Evolutionary conservation across 2,888 invertebrate genomes (phyloP).

Genomic region (Drosophila incognita): DNA sequence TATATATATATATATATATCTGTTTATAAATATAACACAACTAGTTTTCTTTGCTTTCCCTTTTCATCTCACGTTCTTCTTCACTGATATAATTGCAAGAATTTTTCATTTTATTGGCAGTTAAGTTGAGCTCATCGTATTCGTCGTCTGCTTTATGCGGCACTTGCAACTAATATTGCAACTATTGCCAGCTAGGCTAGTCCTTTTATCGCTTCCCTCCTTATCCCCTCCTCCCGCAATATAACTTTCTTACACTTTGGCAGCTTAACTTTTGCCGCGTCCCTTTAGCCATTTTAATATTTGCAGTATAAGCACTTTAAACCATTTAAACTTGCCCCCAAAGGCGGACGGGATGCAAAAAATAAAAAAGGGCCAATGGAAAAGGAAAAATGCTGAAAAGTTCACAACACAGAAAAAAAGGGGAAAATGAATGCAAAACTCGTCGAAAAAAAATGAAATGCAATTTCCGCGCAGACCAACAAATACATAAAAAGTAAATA

Average conservation of each 20-base stretch:
- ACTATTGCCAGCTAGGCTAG: conserved; percentile 33
- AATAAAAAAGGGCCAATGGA: conserved; percentile 41
- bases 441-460: conserved; percentile 55
- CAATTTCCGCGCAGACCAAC: conserved; percentile 83
- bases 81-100: conserved; percentile 23
- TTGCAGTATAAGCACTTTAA: conserved; percentile 78
- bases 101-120: conserved; percentile 52
- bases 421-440: conserved; percentile 33
- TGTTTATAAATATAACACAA: conserved; percentile 1
- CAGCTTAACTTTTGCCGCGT: conserved; percentile 67
- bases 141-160: conserved; percentile 34
- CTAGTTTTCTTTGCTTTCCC: background rate
- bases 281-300: conserved; percentile 66
- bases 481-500: conserved; percentile 49
- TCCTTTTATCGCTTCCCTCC: background rate
- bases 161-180: conserved; percentile 64
- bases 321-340: conserved; percentile 71
- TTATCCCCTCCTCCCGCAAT: background rate
- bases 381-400: conserved; percentile 39
- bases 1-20: background rate
- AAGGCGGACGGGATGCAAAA: conserved; percentile 48
- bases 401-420: conserved; percentile 30
- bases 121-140: conserved; percentile 30
- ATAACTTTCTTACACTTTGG: conserved; percentile 62
- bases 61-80: background rate